phyloP scores from a whole-genome alignment of 2,888 invertebrate species.

The Eristalis intricaria region DNA sequence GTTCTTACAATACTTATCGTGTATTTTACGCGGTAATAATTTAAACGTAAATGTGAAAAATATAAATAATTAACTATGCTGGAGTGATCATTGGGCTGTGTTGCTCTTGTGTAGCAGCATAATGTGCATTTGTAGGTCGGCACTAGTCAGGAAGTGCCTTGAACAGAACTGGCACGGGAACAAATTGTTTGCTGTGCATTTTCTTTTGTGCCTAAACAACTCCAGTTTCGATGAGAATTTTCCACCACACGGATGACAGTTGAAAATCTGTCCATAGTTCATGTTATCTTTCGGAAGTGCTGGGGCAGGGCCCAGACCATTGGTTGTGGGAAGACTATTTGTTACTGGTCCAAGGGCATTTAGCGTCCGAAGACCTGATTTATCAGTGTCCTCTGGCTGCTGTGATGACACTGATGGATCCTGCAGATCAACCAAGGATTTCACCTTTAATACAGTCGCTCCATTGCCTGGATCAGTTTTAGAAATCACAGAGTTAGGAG shows the following conservation, averaged over 20 bases:
- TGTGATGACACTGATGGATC: constrained; percentile 68
- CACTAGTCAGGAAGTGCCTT: constrained; percentile 71
- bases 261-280: constrained; percentile 71
- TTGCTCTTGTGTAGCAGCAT: constrained; percentile 71
- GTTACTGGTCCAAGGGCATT: neutral
- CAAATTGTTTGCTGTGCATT: constrained; percentile 73
- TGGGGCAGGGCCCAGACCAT: constrained; percentile 19
- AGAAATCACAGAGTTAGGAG: neutral
- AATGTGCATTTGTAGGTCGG: constrained; percentile 74
- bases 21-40: neutral
- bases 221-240: constrained; percentile 73
- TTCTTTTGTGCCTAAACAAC: constrained; percentile 73
- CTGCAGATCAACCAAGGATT: constrained; percentile 50
- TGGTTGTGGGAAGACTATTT: constrained; percentile 19
- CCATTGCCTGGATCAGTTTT: constrained; percentile 33
- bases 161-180: constrained; percentile 73
- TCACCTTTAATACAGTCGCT: constrained; percentile 28
- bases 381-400: constrained; percentile 53
- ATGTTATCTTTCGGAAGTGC: constrained; percentile 65
- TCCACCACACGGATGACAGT: constrained; percentile 73
- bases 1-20: neutral
- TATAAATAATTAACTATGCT: neutral
- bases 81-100: constrained; percentile 3
- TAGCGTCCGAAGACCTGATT: constrained; percentile 1
- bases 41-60: neutral